Evolutionary conservation across 1,140 invertebrate species (phyloP).

Genomic region (Plectus sambesii): DNA sequence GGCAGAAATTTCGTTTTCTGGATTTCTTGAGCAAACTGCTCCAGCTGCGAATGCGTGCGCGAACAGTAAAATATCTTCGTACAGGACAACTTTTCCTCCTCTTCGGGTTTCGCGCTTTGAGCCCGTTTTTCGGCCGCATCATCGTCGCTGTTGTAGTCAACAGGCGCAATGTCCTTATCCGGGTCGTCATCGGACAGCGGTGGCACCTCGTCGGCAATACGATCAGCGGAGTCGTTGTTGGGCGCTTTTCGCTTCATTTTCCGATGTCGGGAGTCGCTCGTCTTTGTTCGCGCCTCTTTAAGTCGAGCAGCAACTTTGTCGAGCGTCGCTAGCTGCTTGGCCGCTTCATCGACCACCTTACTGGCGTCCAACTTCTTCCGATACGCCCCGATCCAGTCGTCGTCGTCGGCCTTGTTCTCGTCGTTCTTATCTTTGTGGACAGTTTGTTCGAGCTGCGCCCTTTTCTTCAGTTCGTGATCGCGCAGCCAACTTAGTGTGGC

Average conservation of each 20-base stretch:
- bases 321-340: constrained; percentile 42
- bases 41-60: constrained; percentile 86
- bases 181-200: constrained; percentile 14
- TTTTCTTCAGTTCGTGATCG: constrained; percentile 52
- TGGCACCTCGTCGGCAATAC: constrained; percentile 19
- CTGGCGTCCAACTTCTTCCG: constrained; percentile 27
- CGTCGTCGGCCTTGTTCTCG: constrained; percentile 20
- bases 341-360: constrained; percentile 24
- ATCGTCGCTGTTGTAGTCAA: constrained; percentile 3
- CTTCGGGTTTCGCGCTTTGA: constrained; percentile 47
- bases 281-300: constrained; percentile 32
- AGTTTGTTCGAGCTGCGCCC: constrained; percentile 29
- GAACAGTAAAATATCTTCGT: constrained; percentile 50
- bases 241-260: too few relatives aligned
- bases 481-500: constrained; percentile 66
- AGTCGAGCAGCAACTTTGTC: constrained; percentile 49
- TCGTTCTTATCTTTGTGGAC: constrained; percentile 13
- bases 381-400: constrained; percentile 44
- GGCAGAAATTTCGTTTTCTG: constrained; percentile 66
- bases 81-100: constrained; percentile 48
- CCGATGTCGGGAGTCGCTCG: too few relatives aligned
- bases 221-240: constrained; percentile 4
- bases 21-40: constrained; percentile 83
- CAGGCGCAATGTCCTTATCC: constrained; percentile 1
- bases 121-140: constrained; percentile 35